Percentiles rank a stretch among this genome's conserved stretches.
phyloP scores from a whole-genome alignment of 2,888 invertebrate species.

The Rhimphoctona megacephalus region DNA sequence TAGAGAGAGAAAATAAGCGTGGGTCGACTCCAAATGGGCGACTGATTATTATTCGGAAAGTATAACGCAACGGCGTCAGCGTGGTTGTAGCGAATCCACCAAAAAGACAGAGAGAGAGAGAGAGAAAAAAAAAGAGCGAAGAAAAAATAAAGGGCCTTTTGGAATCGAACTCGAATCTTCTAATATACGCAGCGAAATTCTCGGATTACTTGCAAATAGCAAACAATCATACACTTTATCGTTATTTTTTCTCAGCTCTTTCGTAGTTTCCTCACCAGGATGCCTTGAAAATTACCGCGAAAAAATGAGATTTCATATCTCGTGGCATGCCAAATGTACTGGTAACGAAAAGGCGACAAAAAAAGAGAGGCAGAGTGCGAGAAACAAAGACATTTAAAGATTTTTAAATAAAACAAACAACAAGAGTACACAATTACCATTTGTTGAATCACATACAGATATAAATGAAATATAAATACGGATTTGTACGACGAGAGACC shows the following conservation, averaged over 20 bases:
- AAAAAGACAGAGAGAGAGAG: constrained; percentile 45
- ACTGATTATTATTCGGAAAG: constrained; percentile 80
- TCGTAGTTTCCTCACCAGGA: not conserved
- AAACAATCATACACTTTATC: constrained; percentile 36
- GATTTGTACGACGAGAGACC: not conserved
- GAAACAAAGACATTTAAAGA: not conserved
- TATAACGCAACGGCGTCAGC: constrained; percentile 74
- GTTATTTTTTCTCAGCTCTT: not conserved
- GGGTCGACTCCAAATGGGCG: constrained; percentile 75
- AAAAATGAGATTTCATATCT: constrained; percentile 49
- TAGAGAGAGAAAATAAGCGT: constrained; percentile 63
- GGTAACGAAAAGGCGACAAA: not conserved
- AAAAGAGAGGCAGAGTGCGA: not conserved
- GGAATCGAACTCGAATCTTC: constrained; percentile 39
- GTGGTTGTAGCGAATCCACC: constrained; percentile 45
- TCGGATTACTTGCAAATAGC: constrained; percentile 57
- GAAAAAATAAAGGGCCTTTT: constrained; percentile 18
- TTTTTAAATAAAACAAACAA: not conserved
- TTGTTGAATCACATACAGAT: not conserved
- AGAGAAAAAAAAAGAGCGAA: not conserved
- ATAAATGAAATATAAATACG: not conserved
- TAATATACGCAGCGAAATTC: not conserved
- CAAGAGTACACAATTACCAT: not conserved
- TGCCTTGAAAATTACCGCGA: constrained; percentile 39
- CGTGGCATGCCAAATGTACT: constrained; percentile 55